phyloP scores from a whole-genome alignment of 2,113 vertebrate genomes.

The Anoplopoma fimbria region DNA sequence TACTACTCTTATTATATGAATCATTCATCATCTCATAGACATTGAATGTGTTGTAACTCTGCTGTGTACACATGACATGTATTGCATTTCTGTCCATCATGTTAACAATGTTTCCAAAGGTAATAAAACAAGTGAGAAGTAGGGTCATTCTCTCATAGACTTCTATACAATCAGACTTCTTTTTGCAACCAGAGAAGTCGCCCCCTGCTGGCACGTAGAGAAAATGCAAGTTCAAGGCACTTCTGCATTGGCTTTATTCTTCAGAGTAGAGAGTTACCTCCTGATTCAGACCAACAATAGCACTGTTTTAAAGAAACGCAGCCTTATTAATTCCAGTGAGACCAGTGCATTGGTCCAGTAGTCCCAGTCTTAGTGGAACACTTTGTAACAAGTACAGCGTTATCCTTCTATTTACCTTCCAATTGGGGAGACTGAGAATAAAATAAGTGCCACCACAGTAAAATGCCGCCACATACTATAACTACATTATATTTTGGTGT shows the following conservation, averaged over 20 bases:
- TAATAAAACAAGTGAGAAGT: not conserved
- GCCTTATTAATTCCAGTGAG: constrained; percentile 4
- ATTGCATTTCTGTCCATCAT: too few species aligned
- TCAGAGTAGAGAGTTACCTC: not conserved
- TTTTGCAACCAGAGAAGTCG: not conserved
- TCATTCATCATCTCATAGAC: too few species aligned
- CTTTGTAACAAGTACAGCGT: not conserved
- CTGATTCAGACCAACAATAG: constrained; percentile 12
- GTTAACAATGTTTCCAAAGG: not conserved
- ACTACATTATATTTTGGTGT: not conserved
- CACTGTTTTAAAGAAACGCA: constrained; percentile 12
- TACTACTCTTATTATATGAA: too few species aligned
- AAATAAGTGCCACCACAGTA: not conserved
- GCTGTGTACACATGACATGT: too few species aligned
- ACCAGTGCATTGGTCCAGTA: not conserved
- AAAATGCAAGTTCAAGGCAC: not conserved
- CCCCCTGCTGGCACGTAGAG: not conserved
- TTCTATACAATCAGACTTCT: too few species aligned
- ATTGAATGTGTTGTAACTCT: too few species aligned
- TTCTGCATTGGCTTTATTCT: too few species aligned
- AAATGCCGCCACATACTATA: not conserved
- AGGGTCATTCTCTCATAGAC: not conserved
- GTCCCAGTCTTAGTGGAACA: not conserved
- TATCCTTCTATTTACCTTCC: not conserved
- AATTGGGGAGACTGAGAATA: not conserved